phyloP scores from a whole-genome alignment of 2,888 invertebrate genomes.

The Sicus ferrugineus region DNA sequence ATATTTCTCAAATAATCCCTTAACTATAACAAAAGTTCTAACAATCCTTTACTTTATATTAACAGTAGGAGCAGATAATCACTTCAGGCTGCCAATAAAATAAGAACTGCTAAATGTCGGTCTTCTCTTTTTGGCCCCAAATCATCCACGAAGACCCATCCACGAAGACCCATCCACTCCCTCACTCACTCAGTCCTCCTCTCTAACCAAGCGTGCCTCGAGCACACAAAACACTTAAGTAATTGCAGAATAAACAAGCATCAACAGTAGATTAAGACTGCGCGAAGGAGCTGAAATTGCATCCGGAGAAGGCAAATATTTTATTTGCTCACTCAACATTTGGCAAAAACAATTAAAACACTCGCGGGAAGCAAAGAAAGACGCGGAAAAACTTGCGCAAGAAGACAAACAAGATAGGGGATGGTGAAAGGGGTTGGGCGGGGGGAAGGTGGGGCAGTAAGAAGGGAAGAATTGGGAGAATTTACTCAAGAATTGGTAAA shows the following conservation, averaged over 20 bases:
- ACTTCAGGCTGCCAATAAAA: too few species aligned
- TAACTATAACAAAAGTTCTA: too few species aligned
- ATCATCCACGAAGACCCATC: too few species aligned
- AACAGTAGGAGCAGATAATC: too few species aligned
- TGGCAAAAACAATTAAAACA: constrained; percentile 36
- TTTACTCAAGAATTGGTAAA: background rate
- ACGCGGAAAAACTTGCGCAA: constrained; percentile 36
- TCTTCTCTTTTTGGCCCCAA: too few species aligned
- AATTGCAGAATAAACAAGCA: constrained; percentile 61
- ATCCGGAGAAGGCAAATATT: constrained; percentile 34
- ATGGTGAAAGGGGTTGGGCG: too few species aligned
- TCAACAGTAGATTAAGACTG: constrained; percentile 60
- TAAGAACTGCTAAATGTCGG: too few species aligned
- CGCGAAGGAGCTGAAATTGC: constrained; percentile 20
- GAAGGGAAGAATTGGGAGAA: background rate
- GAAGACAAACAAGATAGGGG: constrained; percentile 32
- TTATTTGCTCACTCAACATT: constrained; percentile 34
- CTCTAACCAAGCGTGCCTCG: constrained; percentile 26
- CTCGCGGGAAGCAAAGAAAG: constrained; percentile 39
- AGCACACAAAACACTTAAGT: constrained; percentile 59
- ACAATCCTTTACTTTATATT: too few species aligned
- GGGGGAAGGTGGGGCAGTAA: background rate
- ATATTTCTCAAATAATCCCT: too few species aligned
- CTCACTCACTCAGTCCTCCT: background rate
- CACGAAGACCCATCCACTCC: too few species aligned